These are phyloP conservation scores for Gymnocephalus cernua DNA, from an alignment of 2,113 vertebrate species.

Conservation along the genomic window DNA sequence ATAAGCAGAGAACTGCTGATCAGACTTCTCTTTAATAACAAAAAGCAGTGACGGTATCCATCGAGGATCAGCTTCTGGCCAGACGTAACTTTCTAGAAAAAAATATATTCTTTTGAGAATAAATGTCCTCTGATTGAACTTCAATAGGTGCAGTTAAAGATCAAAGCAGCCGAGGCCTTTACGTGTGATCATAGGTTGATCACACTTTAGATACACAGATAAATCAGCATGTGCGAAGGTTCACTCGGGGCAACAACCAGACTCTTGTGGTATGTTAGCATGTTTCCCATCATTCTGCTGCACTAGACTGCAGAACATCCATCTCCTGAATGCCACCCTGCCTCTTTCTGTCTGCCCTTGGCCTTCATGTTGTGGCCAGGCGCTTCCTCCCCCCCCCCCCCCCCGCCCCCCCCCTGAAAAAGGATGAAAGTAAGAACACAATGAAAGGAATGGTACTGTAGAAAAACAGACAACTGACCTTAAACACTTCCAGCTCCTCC, in stretches of 20 bases:
- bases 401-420: slow-evolving; percentile 21
- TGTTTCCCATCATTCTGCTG: slow-evolving; percentile 67
- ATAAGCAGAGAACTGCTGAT: not conserved
- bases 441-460: not conserved
- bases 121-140: slow-evolving; percentile 7
- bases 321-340: slow-evolving; percentile 52
- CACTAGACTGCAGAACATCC: slow-evolving; percentile 46
- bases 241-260: slow-evolving; percentile 40
- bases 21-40: not conserved
- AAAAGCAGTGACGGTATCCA: not conserved
- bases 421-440: slow-evolving; percentile 43
- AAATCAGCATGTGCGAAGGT: slow-evolving; percentile 39
- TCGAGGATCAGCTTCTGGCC: not conserved
- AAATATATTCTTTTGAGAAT: not conserved
- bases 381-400: not conserved
- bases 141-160: slow-evolving; percentile 18
- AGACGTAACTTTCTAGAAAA: slow-evolving; percentile 8
- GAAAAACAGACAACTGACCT: slow-evolving; percentile 84
- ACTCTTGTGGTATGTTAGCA: slow-evolving; percentile 4
- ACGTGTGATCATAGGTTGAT: slow-evolving; percentile 42
- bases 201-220: slow-evolving; percentile 17
- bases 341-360: slow-evolving; percentile 37
- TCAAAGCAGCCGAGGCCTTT: slow-evolving; percentile 39
- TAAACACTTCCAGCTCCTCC: slow-evolving; percentile 97
- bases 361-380: slow-evolving; percentile 59